A percentile compares a stretch with the other conserved stretches of the same genome.
Evolutionary conservation across 2,113 vertebrate species (phyloP).

Genomic region (Isichthys henryi): DNA sequence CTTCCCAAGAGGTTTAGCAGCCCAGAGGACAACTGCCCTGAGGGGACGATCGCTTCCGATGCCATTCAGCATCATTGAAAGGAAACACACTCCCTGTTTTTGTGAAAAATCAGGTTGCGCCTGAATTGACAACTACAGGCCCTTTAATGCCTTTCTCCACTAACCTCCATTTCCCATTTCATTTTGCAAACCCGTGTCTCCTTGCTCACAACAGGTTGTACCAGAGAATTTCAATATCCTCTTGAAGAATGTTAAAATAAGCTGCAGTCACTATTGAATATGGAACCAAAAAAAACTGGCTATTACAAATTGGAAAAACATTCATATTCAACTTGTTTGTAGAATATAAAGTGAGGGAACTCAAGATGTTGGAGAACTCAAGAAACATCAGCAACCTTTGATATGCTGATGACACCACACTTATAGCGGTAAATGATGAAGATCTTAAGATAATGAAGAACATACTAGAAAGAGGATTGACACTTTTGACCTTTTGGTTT

Average conservation of each 20-base stretch:
- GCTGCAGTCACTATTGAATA: too few species aligned
- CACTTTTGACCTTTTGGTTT: not conserved
- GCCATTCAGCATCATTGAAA: not conserved
- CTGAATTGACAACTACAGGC: not conserved
- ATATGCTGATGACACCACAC: not conserved
- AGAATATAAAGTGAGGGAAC: not conserved
- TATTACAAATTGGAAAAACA: not conserved
- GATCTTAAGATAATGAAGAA: not conserved
- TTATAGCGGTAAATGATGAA: not conserved
- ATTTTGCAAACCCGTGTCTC: too few species aligned
- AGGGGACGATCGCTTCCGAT: not conserved
- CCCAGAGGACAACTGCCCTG: not conserved
- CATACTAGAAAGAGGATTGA: not conserved
- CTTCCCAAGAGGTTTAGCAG: not conserved
- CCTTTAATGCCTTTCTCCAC: not conserved
- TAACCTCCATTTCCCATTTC: too few species aligned
- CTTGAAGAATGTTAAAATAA: too few species aligned
- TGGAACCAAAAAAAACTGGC: too few species aligned
- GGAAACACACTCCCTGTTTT: not conserved
- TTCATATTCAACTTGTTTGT: not conserved
- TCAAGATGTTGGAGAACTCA: not conserved
- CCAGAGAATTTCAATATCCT: too few species aligned
- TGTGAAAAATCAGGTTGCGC: not conserved
- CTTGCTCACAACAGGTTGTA: too few species aligned
- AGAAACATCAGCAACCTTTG: not conserved